phyloP scores from a whole-genome alignment of 2,797 vertebrate genomes.

The Pseudochirops cupreus region DNA sequence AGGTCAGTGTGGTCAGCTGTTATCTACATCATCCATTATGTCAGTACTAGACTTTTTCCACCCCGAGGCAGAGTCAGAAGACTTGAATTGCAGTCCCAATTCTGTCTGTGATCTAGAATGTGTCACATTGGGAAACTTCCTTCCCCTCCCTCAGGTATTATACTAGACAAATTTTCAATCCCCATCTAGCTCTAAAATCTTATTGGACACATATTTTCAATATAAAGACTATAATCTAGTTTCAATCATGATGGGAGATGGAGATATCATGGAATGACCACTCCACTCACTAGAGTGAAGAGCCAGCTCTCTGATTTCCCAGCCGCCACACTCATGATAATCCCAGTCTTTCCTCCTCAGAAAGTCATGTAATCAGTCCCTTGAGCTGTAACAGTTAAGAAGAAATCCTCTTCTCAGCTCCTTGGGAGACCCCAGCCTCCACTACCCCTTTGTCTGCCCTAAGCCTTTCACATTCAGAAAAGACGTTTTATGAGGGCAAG shows the following conservation, averaged over 20 bases:
- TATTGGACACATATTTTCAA: neutral
- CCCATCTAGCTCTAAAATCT: too few species aligned
- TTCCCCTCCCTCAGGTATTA: neutral
- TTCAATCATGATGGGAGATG: neutral
- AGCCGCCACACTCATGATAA: neutral
- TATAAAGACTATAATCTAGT: neutral
- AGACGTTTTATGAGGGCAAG: neutral
- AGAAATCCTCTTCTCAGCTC: neutral
- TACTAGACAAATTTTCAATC: neutral
- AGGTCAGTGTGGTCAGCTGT: neutral
- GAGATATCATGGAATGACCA: neutral
- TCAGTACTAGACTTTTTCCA: neutral
- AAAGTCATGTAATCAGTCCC: neutral
- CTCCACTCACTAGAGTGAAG: neutral
- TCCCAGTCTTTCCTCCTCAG: neutral
- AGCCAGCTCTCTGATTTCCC: neutral
- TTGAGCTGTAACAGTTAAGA: neutral
- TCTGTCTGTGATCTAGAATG: neutral
- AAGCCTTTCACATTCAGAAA: neutral
- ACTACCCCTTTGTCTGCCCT: neutral
- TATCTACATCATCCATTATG: neutral
- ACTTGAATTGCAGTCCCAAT: neutral
- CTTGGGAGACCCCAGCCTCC: neutral
- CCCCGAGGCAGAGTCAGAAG: neutral
- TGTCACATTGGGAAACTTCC: too few species aligned